Base-by-base conservation (phyloP, 1,140 invertebrate genomes). In the Mylabris phalerata region DNA sequence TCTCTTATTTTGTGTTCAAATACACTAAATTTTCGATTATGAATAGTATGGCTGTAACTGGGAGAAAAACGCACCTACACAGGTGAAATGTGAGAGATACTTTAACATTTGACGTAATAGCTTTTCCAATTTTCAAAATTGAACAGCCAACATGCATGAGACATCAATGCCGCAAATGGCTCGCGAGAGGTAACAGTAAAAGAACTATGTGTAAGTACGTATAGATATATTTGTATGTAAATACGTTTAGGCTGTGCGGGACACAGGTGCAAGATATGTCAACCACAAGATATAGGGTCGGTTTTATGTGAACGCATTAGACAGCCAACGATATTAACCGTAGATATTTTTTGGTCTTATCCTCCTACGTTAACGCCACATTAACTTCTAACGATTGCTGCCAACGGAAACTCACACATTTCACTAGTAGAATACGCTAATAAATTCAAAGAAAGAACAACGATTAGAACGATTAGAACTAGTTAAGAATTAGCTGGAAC, bases 251-350 rank as follows among this genome's bases (percentile, higher is more conserved):
- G 61, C 59, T 51, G 59, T 58, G 19, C 19, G 66, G 61, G 66
- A 57, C 66, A 66, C 67, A 68, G 67, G 67, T 68, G 67, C 57
- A 63, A 68, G 62, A 66, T 68, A 68, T 68, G 67, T 68, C 67
- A 65, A 63, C 62, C 67, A 61, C 62, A 63, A 63, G 66, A 68
- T 64, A 68, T 68, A 68, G 55, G 64, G 61, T 55, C 50, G 54
- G 61, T 66, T 67, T 67, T 67, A 67, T 67, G 60, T 42, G 60
- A 57, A 56, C 62, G 65, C 66, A 68, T 68, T 68, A 68, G 66
- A 64, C 64, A 61, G 60, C 57, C 46, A n/a, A 60, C 47, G 60
- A 62, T 65, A 65, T 65, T 65, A 65, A 61, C 54, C 46, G 47
- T 38, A 45, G 51, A 27, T 26, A 10, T 25, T 54, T 32, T 32